phyloP scores from a whole-genome alignment of 2,113 vertebrate genomes.

The Ursus arctos region DNA sequence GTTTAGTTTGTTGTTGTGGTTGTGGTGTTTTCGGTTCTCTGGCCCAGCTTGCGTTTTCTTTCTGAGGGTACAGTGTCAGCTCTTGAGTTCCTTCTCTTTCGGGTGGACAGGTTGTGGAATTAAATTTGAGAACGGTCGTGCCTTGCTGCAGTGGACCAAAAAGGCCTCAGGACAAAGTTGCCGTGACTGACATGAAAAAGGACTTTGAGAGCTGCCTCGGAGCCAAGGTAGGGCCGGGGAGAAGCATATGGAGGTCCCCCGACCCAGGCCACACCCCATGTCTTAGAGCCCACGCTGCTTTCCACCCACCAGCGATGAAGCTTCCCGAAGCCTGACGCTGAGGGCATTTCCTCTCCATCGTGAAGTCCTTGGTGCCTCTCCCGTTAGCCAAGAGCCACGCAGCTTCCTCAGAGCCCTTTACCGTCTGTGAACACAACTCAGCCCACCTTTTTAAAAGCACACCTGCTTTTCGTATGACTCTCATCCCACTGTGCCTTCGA shows the following conservation, averaged over 20 bases:
- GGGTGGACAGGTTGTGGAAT: slow-evolving; percentile 88
- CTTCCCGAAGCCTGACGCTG: not conserved
- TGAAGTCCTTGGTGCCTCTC: not conserved
- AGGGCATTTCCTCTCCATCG: not conserved
- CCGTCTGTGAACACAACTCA: not conserved
- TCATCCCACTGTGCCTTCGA: not conserved
- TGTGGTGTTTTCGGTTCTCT: not conserved
- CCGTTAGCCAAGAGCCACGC: not conserved
- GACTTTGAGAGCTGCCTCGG: slow-evolving; percentile 95
- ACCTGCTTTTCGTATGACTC: not conserved
- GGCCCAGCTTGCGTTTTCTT: not conserved
- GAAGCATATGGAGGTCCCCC: not conserved
- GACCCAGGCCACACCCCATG: accelerated
- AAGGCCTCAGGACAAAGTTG: slow-evolving; percentile 96
- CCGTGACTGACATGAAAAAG: slow-evolving; percentile 95
- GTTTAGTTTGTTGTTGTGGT: not conserved
- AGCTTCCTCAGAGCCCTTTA: not conserved
- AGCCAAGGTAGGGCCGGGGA: slow-evolving; percentile 90
- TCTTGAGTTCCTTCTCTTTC: slow-evolving; percentile 22
- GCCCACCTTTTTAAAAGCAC: not conserved
- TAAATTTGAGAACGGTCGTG: slow-evolving; percentile 94
- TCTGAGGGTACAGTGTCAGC: not conserved
- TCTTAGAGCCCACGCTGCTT: not conserved
- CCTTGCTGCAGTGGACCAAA: slow-evolving; percentile 99
- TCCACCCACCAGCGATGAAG: not conserved